Percentiles rank a stretch among this genome's conserved stretches.
These are phyloP conservation scores for Drosophila longiperda DNA, from an alignment of 2,888 invertebrate species.

Conservation along the genomic window DNA sequence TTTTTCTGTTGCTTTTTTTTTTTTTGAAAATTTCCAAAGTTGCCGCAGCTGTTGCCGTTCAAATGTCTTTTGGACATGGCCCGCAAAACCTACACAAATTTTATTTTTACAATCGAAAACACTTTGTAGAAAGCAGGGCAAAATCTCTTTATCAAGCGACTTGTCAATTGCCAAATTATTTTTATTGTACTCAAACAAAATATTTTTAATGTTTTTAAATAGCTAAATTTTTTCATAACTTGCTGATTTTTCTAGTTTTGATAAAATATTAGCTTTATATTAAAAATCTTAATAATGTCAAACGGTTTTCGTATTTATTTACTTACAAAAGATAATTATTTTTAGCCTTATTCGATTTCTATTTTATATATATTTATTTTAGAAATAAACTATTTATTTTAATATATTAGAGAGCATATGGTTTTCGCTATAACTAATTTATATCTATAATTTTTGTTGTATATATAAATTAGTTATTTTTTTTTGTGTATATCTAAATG, in stretches of 20 bases:
- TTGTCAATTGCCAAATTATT: background rate
- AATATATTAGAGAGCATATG: conserved; percentile 16
- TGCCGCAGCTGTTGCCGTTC: conserved; percentile 70
- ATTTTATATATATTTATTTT: too few relatives aligned
- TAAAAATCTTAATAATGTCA: background rate
- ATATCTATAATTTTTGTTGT: background rate
- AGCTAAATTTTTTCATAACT: background rate
- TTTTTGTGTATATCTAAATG: conserved; percentile 7
- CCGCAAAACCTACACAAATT: conserved; percentile 72
- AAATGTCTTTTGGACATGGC: conserved; percentile 64
- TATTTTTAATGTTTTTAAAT: background rate
- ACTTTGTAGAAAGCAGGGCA: conserved; percentile 6
- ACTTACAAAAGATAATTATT: background rate
- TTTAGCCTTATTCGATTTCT: background rate
- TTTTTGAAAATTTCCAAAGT: conserved; percentile 71
- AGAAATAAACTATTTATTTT: background rate
- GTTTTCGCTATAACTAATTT: background rate
- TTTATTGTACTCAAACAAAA: background rate
- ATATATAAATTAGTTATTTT: background rate
- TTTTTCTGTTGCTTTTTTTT: conserved; percentile 8
- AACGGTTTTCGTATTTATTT: background rate
- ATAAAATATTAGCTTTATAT: background rate
- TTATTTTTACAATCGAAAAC: conserved; percentile 47
- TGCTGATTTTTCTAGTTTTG: background rate
- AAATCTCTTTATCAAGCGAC: conserved; percentile 6